Base-by-base conservation (phyloP, 2,888 invertebrate species). In the Icerya purchasi region DNA sequence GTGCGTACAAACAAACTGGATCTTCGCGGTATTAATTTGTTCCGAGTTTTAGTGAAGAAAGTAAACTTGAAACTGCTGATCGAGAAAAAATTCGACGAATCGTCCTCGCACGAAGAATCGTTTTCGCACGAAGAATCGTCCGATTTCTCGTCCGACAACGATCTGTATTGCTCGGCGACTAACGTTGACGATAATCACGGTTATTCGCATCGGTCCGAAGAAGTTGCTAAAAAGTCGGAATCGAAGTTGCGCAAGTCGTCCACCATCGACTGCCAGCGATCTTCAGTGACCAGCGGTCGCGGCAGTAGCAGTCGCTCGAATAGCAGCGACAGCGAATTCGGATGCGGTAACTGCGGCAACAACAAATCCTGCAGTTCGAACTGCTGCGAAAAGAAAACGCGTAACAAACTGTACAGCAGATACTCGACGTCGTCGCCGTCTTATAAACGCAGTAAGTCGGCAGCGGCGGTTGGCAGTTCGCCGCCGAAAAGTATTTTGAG, bases 401-500 rank as follows among this genome's bases (percentile, higher is more conserved):
- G 14, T 36, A 36, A 36, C 14, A 36, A 36, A 36, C 5, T 5
- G 14, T 36, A 14, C 8, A 36, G 14, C 36, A 14, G 5, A 8
- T 8, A 36, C 5, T 8, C 5, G 5, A 5, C 36, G 36, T 8
- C 14, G 5, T 36, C 36, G 5, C 36, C 36, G 36, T 14, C 36
- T 5, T 5, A 36, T 14, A 14, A 14, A 8, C 5, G 14, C 5
- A 36, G 8, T 14, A 36, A 36, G 36, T 36, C 36, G 5, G 5
- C 36, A 14, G n/a, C n/a, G n/a, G n/a, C n/a, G n/a, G n/a, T n/a
- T n/a, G n/a, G n/a, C n/a, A n/a, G n/a, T n/a, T n/a, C n/a, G n/a
- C n/a, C n/a, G n/a, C 84, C 84, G 1, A 84, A 85, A 69, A 78
- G 83, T 66, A 57, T 57, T 36, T 24, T 57, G 1, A 21, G 57